These are phyloP conservation scores for Dolichoris vasculosae DNA, from an alignment of 1,140 invertebrate species.

Conservation along the genomic window DNA sequence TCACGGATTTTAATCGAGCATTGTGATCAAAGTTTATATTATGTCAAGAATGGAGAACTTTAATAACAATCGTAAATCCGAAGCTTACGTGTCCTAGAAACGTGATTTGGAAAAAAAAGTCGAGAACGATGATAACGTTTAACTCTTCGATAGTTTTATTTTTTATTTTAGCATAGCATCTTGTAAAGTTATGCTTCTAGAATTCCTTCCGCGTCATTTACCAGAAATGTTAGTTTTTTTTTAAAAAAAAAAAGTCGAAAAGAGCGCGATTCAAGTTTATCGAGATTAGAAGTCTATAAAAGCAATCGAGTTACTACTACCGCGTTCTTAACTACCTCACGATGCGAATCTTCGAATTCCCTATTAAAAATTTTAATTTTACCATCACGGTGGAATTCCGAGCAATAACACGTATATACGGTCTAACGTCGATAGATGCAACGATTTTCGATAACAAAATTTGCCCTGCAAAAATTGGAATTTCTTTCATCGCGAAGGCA, in stretches of 20 bases:
- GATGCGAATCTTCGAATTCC: neutral
- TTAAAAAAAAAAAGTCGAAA: neutral
- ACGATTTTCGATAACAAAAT: too few species aligned
- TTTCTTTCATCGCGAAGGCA: too few species aligned
- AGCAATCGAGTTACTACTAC: neutral
- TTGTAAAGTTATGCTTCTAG: neutral
- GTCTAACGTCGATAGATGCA: too few species aligned
- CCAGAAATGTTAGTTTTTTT: neutral
- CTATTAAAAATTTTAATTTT: too few species aligned
- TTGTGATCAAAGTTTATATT: slow-evolving; percentile 15
- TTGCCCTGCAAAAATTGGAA: too few species aligned
- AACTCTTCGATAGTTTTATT: neutral
- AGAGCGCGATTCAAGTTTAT: neutral
- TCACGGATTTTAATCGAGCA: neutral
- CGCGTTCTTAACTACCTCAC: neutral
- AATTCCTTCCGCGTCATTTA: neutral
- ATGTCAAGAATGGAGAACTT: neutral
- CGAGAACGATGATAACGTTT: neutral
- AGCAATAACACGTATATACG: too few species aligned
- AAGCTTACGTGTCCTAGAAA: neutral
- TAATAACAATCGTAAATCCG: neutral
- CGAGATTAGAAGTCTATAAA: neutral
- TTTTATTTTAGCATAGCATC: neutral
- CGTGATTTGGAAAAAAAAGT: neutral
- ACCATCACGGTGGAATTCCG: too few species aligned